Conservation (phyloP, 1,140 invertebrate genomes). For the Drosophila pectinifera region DNA sequence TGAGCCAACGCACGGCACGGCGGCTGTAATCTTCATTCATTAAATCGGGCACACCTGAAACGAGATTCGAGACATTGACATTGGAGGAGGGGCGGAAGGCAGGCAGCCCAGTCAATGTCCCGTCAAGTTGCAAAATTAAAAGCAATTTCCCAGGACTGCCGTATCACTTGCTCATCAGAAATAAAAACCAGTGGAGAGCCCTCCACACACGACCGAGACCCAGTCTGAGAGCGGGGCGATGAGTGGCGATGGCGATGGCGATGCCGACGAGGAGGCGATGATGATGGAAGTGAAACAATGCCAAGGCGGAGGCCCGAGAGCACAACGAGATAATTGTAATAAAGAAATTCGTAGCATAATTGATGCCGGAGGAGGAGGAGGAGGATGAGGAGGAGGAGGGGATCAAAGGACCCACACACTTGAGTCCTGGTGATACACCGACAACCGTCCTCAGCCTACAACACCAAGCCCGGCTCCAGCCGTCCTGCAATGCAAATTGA, state of each 20-base stretch:
- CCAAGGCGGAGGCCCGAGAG: constrained; percentile 5
- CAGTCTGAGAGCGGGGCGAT: neutral
- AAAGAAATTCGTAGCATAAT: constrained; percentile 62
- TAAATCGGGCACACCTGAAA: constrained; percentile 52
- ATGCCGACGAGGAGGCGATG: constrained; percentile 27
- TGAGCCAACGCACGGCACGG: constrained; percentile 32
- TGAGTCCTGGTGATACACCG: constrained; percentile 40
- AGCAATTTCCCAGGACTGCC: constrained; percentile 66
- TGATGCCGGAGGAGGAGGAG: constrained; percentile 6
- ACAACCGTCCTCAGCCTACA: neutral
- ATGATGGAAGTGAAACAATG: constrained; percentile 57
- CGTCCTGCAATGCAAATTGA: constrained; percentile 53
- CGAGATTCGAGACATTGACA: constrained; percentile 49
- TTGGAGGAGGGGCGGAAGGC: constrained; percentile 20
- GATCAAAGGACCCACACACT: constrained; percentile 19
- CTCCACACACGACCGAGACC: constrained; percentile 25
- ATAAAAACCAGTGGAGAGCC: constrained; percentile 13
- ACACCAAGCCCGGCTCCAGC: constrained; percentile 8
- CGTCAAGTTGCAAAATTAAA: constrained; percentile 61
- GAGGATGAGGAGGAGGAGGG: neutral
- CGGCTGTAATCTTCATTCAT: constrained; percentile 72
- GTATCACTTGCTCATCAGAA: constrained; percentile 65
- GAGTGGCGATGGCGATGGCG: constrained; percentile 24
- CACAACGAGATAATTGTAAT: constrained; percentile 73
- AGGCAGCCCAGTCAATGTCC: constrained; percentile 24